Evolutionary conservation across 2,888 invertebrate species (phyloP).

Genomic region (Mystacides longicornis): DNA sequence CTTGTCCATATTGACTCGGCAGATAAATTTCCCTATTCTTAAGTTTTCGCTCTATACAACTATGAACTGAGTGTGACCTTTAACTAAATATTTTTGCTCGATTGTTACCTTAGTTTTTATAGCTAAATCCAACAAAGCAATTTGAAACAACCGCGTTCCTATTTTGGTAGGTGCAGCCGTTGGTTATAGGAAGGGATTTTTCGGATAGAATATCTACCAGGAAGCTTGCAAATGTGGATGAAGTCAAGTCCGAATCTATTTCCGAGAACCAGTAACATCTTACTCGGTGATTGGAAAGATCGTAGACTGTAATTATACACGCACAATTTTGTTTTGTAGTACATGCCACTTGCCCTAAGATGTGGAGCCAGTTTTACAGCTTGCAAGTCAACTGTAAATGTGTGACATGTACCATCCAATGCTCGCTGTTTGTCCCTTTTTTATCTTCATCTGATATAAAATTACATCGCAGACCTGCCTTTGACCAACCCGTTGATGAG

Average conservation of each 20-base stretch:
- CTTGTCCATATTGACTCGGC: conserved; percentile 4
- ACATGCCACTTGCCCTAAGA: conserved; percentile 1
- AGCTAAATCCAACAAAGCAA: conserved; percentile 1
- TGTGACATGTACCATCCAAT: conserved; percentile 4
- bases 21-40: conserved; percentile 3
- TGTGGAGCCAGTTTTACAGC: conserved; percentile 5
- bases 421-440: conserved; percentile 2
- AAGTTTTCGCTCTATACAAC: conserved; percentile 3
- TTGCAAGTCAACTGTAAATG: conserved; percentile 4
- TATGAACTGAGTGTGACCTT: conserved; percentile 2
- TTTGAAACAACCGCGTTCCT: conserved; percentile 1
- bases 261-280: conserved; percentile 3
- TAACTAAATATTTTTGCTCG: conserved; percentile 3
- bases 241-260: neutral
- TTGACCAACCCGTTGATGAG: neutral
- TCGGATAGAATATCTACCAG: neutral
- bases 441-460: neutral
- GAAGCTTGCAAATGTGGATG: conserved; percentile 4
- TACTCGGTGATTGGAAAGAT: neutral
- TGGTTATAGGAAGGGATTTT: neutral
- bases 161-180: conserved; percentile 6
- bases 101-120: neutral
- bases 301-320: conserved; percentile 1
- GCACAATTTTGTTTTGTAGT: conserved; percentile 3
- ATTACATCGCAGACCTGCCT: neutral